phyloP scores from a whole-genome alignment of 2,888 invertebrate species.

The Azorinus chamasolen region DNA sequence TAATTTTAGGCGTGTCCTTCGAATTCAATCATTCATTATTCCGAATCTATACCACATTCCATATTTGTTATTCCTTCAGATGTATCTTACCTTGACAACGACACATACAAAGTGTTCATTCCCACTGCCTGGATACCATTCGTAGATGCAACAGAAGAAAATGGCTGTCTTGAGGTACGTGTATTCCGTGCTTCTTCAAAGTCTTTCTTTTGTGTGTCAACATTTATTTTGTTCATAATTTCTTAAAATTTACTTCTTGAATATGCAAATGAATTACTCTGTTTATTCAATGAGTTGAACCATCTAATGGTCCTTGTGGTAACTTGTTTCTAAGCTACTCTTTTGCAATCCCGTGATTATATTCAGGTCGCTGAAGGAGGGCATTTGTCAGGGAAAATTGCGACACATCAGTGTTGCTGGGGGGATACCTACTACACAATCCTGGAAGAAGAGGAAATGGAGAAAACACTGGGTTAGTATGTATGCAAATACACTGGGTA shows the following conservation, averaged over 20 bases:
- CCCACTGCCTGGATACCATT: conserved; percentile 74
- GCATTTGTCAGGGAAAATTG: conserved; percentile 78
- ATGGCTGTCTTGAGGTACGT: conserved; percentile 68
- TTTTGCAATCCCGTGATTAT: too few species aligned
- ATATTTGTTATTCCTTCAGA: conserved; percentile 36
- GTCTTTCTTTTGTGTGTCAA: too few species aligned
- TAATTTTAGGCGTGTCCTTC: too few species aligned
- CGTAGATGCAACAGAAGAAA: conserved; percentile 66
- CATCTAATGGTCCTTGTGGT: not conserved
- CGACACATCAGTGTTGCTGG: conserved; percentile 81
- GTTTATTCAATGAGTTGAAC: not conserved
- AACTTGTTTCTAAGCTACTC: too few species aligned
- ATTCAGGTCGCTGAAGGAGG: conserved; percentile 74
- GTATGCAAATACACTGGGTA: too few species aligned
- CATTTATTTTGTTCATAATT: too few species aligned
- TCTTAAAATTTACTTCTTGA: too few species aligned
- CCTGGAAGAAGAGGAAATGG: conserved; percentile 81
- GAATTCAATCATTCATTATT: too few species aligned
- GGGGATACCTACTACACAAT: conserved; percentile 83
- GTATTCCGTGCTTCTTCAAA: not conserved
- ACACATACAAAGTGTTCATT: conserved; percentile 62
- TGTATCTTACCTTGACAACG: conserved; percentile 65
- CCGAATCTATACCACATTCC: too few species aligned
- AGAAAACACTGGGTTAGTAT: conserved; percentile 74
- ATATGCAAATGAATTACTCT: too few species aligned